Evolutionary conservation across 2,888 invertebrate species (phyloP).

Genomic region (Poecilus cupreus): DNA sequence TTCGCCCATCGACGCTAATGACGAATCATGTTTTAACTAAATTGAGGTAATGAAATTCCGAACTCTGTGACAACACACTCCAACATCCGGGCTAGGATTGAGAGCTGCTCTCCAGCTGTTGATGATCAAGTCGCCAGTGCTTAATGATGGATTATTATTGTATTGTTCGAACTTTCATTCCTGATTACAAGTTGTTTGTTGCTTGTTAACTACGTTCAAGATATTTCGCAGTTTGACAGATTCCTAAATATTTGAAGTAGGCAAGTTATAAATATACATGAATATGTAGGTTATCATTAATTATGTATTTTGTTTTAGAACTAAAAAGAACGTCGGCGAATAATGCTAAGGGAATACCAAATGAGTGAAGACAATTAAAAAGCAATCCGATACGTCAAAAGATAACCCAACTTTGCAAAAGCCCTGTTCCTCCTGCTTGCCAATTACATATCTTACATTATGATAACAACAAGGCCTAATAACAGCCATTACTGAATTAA

Average conservation of each 20-base stretch:
- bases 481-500: conserved; percentile 21
- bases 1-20: conserved; percentile 66
- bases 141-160: conserved; percentile 22
- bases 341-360: not conserved
- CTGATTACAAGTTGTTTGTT: not conserved
- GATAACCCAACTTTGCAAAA: not conserved
- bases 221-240: no score
- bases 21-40: conserved; percentile 71
- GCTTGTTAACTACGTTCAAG: not conserved
- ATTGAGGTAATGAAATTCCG: conserved; percentile 71
- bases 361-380: not conserved
- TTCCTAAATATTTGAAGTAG: no score
- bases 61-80: conserved; percentile 63
- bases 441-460: conserved; percentile 7
- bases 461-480: not conserved
- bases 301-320: not conserved
- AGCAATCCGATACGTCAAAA: conserved; percentile 28
- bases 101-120: not conserved
- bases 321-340: not conserved
- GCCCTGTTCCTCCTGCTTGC: not conserved
- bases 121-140: not conserved
- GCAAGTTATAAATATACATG: not conserved
- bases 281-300: not conserved
- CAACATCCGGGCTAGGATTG: conserved; percentile 19
- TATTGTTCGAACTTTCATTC: not conserved